These are phyloP conservation scores for Atherix ibis DNA, from an alignment of 2,888 invertebrate species.

Conservation along the genomic window DNA sequence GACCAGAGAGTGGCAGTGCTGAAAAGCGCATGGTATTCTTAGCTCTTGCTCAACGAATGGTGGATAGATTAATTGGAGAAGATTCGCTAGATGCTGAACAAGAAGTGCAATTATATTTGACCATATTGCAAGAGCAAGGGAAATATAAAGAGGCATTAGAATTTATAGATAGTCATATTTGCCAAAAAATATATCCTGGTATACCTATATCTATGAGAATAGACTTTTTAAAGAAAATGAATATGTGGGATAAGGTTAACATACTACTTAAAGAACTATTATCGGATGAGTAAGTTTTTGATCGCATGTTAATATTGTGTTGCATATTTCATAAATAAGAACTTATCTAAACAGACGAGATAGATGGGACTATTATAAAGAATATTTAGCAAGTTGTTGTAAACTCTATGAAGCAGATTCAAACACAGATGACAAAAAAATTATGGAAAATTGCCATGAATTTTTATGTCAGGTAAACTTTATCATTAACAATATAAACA, in stretches of 20 bases:
- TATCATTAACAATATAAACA: not conserved
- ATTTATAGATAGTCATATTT: conserved; percentile 64
- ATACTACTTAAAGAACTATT: conserved; percentile 56
- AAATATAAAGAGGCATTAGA: conserved; percentile 70
- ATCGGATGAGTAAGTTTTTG: conserved; percentile 47
- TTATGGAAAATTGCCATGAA: conserved; percentile 23
- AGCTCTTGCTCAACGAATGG: conserved; percentile 85
- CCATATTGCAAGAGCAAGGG: conserved; percentile 64
- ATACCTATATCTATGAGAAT: conserved; percentile 54
- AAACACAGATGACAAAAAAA: conserved; percentile 18
- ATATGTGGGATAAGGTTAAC: conserved; percentile 61
- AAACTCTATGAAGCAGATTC: conserved; percentile 35
- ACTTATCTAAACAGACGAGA: conserved; percentile 49
- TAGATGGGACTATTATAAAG: conserved; percentile 56
- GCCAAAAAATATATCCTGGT: conserved; percentile 49
- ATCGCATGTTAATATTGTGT: not conserved
- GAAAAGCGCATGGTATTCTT: conserved; percentile 55
- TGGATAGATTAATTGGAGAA: conserved; percentile 72
- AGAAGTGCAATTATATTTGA: conserved; percentile 79
- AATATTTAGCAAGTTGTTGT: conserved; percentile 56
- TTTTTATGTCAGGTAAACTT: conserved; percentile 23
- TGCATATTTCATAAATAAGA: too few species aligned
- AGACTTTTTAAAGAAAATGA: conserved; percentile 53
- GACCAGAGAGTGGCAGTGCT: conserved; percentile 35
- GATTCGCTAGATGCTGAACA: conserved; percentile 85